Evolutionary conservation across 1,140 invertebrate species (phyloP).

Genomic region (Drosophila orena): DNA sequence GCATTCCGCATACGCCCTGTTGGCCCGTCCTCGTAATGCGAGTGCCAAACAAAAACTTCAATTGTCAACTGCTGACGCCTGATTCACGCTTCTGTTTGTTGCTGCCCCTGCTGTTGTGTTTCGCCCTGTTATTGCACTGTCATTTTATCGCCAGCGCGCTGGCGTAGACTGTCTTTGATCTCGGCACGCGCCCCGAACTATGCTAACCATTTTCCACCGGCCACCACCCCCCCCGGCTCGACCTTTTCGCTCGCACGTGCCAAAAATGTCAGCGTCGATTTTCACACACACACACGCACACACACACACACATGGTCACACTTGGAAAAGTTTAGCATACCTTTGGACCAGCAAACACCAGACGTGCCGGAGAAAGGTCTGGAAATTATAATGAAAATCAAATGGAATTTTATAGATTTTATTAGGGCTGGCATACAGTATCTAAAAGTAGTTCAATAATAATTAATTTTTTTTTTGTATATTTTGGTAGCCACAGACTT

Average conservation of each 20-base stretch:
- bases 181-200: conserved; percentile 41
- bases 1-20: conserved; percentile 64
- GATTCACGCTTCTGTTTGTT: conserved; percentile 38
- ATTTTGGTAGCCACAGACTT: too few species aligned
- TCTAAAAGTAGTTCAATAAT: too few species aligned
- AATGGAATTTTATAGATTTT: conserved; percentile 47
- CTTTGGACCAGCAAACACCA: conserved; percentile 33
- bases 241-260: conserved; percentile 54
- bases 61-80: conserved; percentile 55
- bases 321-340: conserved; percentile 27
- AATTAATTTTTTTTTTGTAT: too few species aligned
- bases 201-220: conserved; percentile 72
- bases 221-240: background rate
- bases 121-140: conserved; percentile 63
- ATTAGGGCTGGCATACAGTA: background rate
- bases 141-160: conserved; percentile 66
- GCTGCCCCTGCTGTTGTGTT: conserved; percentile 8
- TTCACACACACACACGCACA: conserved; percentile 9
- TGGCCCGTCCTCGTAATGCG: conserved; percentile 41
- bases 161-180: conserved; percentile 62
- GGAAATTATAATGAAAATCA: conserved; percentile 41
- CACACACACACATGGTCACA: conserved; percentile 4
- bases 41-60: conserved; percentile 62
- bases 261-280: conserved; percentile 54
- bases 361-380: background rate